Evolutionary conservation across 2,113 vertebrate species (phyloP), one percentile per base, ranked within the genome.

Genomic region (Paracanthobrama guichenoti): DNA sequence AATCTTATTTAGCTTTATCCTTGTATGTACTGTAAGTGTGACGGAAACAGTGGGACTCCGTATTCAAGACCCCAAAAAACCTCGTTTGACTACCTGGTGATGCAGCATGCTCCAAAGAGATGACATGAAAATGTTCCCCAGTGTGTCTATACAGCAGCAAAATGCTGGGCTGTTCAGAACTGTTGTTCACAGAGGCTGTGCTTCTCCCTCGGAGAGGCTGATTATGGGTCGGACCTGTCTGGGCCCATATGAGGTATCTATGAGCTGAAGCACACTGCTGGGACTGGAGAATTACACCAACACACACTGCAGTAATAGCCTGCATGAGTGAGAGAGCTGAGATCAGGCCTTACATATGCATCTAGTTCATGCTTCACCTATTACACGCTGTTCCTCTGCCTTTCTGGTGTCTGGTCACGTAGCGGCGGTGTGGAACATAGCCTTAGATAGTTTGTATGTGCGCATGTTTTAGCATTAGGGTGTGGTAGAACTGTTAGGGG

Each of bases 371-470:
- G 26, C 86, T 78, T 79, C 48, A 82, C 31, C 35, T 62, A 87
- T 53, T 50, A 55, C 35, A 81, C 11, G 14, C 81, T 74, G 91
- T 90, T 90, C 92, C 89, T 89, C 88, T 86, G 91, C 91, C 92
- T 86, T 14, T 67, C 42, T 59, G 35, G 24, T 24, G 73, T 82
- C 85, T 85, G 85, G 77, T 88, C 84, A 83, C 81, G 76, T 88
- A 90, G 89, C 91, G 85, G 84, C 89, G 85, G 85, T 82, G 88
- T 88, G 74, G 88, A 88, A 87, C 90, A 88, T 90, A 84, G 85
- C 85, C 79, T 86, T 59, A 76, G 75, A 74, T 85, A 62, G 79
- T 84, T 77, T 87, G 78, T 85, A 64, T 71, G 66, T 84, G 77
- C 24, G 72, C 84, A 72, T 86, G 64, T 82, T 79, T 85, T 71